A percentile compares a stretch with the other conserved stretches of the same genome.
These are phyloP conservation scores for Ganaspis brasiliensis DNA, from an alignment of 2,888 invertebrate genomes.

Conservation along the genomic window DNA sequence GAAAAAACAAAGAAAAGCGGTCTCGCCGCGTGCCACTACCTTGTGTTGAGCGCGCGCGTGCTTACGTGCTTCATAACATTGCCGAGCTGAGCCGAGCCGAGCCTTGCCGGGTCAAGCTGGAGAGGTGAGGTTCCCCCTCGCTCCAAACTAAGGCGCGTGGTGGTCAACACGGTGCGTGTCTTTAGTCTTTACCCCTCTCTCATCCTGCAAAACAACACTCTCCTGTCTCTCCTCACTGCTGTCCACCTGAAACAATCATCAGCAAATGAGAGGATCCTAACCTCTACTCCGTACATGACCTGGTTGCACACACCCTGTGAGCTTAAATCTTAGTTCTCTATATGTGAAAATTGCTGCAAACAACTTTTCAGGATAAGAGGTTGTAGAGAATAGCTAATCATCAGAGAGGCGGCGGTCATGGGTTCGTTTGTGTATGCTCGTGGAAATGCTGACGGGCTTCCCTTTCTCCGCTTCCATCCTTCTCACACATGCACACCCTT, in stretches of 20 bases:
- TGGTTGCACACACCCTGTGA: constrained; percentile 23
- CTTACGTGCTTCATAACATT: constrained; percentile 60
- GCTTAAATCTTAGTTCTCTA: not conserved
- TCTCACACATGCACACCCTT: constrained; percentile 51
- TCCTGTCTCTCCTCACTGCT: not conserved
- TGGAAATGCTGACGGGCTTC: constrained; percentile 50
- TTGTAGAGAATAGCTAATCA: constrained; percentile 73
- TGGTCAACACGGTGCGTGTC: constrained; percentile 71
- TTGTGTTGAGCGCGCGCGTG: constrained; percentile 58
- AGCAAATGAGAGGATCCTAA: not conserved
- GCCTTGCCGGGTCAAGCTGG: constrained; percentile 58
- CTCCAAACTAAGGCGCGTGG: constrained; percentile 65
- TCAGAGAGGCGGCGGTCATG: constrained; percentile 65
- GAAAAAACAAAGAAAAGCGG: constrained; percentile 19
- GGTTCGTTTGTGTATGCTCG: constrained; percentile 60
- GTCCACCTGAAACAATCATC: not conserved
- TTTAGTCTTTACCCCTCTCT: constrained; percentile 53
- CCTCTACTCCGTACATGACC: not conserved
- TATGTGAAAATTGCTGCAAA: constrained; percentile 24
- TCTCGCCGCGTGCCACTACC: constrained; percentile 29
- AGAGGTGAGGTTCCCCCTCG: constrained; percentile 64
- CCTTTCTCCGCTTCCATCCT: constrained; percentile 52
- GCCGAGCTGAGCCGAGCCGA: constrained; percentile 45
- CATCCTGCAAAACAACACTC: not conserved
- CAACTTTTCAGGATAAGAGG: constrained; percentile 65